Conservation (phyloP, 2,888 invertebrate species). For the Euspilapteryx auroguttella region DNA sequence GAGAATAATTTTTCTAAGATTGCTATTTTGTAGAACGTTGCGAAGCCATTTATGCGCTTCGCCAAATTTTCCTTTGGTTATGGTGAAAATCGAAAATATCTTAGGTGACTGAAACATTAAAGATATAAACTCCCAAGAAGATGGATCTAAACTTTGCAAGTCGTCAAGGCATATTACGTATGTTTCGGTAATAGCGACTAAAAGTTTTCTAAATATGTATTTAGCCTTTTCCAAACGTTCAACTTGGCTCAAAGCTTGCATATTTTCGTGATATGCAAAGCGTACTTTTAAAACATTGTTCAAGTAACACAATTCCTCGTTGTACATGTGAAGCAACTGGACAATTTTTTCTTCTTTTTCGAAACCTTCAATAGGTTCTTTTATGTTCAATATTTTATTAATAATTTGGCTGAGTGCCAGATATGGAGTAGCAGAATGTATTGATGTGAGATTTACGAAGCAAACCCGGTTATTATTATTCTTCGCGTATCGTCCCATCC, state of each 20-base stretch:
- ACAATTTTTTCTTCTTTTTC: conserved; percentile 40
- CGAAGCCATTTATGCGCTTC: conserved; percentile 38
- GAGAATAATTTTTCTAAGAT: conserved; percentile 39
- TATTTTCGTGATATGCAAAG: conserved; percentile 45
- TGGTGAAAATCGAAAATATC: conserved; percentile 30
- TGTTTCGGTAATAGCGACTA: conserved; percentile 22
- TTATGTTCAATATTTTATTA: conserved; percentile 31
- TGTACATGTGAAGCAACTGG: conserved; percentile 21
- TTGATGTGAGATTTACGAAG: conserved; percentile 27
- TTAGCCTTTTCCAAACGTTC: conserved; percentile 33
- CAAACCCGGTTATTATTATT: conserved; percentile 21
- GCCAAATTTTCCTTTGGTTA: conserved; percentile 36
- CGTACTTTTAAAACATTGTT: conserved; percentile 54
- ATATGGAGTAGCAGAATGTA: conserved; percentile 39
- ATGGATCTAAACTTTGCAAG: conserved; percentile 45
- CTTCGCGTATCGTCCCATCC: conserved; percentile 33
- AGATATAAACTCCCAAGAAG: conserved; percentile 41
- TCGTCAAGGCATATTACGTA: conserved; percentile 48
- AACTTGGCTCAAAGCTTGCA: conserved; percentile 26
- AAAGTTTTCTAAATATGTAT: conserved; percentile 29
- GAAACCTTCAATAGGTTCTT: conserved; percentile 32
- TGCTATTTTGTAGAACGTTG: conserved; percentile 30
- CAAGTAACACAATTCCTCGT: conserved; percentile 53
- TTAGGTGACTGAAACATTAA: conserved; percentile 27
- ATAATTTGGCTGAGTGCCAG: conserved; percentile 42